These are phyloP conservation scores for Rhombomys opimus DNA, from an alignment of 2,113 vertebrate species.

Conservation along the genomic window DNA sequence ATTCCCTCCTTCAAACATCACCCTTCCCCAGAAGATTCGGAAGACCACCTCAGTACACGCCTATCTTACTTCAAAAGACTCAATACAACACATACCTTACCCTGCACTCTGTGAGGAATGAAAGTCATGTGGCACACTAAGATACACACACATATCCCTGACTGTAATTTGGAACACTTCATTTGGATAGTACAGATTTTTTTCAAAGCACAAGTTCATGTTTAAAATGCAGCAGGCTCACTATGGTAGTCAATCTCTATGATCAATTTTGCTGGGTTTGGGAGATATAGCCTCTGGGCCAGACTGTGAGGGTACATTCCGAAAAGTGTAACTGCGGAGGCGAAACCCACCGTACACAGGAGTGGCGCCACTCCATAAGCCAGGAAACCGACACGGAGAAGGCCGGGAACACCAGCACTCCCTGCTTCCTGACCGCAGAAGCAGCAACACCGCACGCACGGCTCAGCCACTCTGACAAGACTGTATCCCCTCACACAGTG, in stretches of 20 bases:
- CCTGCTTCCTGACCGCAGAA: neutral
- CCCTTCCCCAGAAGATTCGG: neutral
- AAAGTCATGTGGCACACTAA: neutral
- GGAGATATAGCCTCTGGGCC: neutral
- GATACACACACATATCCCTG: no score
- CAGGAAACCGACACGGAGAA: neutral
- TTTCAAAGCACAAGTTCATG: slow-evolving; percentile 4
- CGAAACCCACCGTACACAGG: neutral
- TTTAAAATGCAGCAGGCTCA: neutral
- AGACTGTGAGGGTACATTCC: no score
- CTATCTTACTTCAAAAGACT: neutral
- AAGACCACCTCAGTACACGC: neutral
- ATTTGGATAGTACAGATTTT: neutral
- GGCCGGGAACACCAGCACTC: neutral
- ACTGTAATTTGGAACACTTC: neutral
- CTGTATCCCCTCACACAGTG: neutral
- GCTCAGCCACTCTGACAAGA: neutral
- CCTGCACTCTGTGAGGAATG: neutral
- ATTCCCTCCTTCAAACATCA: neutral
- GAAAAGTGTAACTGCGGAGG: no score
- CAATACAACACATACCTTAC: neutral
- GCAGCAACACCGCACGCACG: neutral
- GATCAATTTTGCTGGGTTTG: neutral
- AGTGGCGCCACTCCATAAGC: neutral
- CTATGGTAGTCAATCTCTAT: neutral